Evolutionary conservation across 2,888 invertebrate genomes (phyloP).

Genomic region (Drosophila histrio): DNA sequence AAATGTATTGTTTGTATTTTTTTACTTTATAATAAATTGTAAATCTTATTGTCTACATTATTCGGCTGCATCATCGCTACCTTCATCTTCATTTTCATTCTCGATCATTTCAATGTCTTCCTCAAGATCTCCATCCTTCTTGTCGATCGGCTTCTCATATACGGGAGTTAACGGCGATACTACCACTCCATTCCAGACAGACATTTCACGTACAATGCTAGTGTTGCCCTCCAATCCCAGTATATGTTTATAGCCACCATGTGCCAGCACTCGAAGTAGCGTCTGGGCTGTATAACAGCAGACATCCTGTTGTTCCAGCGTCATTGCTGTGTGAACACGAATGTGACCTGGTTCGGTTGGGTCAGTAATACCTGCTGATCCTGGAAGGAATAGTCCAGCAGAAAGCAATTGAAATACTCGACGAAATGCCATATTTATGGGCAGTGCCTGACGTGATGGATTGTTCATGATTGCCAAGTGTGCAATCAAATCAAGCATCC

Average conservation of each 20-base stretch:
- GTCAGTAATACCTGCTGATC: constrained; percentile 95
- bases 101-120: constrained; percentile 88
- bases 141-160: constrained; percentile 91
- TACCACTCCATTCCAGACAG: constrained; percentile 98
- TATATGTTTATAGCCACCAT: constrained; percentile 97
- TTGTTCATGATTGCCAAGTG: constrained; percentile 99
- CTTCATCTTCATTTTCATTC: constrained; percentile 84
- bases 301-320: constrained; percentile 95
- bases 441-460: constrained; percentile 95
- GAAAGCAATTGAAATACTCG: constrained; percentile 95
- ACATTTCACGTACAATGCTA: constrained; percentile 91
- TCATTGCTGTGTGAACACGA: constrained; percentile 95
- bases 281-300: constrained; percentile 96
- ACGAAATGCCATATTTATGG: constrained; percentile 95
- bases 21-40: constrained; percentile 34
- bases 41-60: constrained; percentile 41
- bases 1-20: constrained; percentile 26
- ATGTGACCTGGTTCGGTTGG: constrained; percentile 96
- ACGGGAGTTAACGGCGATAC: constrained; percentile 97
- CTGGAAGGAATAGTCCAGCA: constrained; percentile 97
- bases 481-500: constrained; percentile 98
- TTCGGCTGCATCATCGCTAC: constrained; percentile 81
- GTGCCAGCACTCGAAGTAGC: constrained; percentile 93
- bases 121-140: constrained; percentile 88
- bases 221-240: constrained; percentile 87